Percentiles rank a stretch among this genome's conserved stretches.
These are phyloP conservation scores for Drosophila persimilis DNA, from an alignment of 1,140 invertebrate species.

Conservation along the genomic window DNA sequence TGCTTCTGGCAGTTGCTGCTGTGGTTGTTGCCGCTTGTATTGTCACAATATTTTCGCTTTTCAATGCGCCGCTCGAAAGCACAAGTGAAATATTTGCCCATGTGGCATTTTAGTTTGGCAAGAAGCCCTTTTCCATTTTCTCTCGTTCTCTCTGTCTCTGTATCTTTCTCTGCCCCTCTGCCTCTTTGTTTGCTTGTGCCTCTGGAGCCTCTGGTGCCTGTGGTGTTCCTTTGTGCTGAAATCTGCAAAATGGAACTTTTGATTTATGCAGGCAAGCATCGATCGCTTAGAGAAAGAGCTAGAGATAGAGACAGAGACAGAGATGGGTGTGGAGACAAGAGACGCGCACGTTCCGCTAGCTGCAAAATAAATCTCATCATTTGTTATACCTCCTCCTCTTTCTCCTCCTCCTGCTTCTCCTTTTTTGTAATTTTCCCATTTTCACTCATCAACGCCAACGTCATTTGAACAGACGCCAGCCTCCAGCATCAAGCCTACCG, in stretches of 20 bases:
- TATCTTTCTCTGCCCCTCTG: neutral
- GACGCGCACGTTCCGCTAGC: neutral
- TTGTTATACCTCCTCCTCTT: conserved; percentile 57
- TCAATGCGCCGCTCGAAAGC: conserved; percentile 76
- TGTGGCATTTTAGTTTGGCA: conserved; percentile 73
- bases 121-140: conserved; percentile 37
- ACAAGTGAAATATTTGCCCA: conserved; percentile 79
- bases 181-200: neutral
- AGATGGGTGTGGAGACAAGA: neutral
- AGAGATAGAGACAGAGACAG: neutral
- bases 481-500: neutral
- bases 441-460: conserved; percentile 67
- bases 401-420: conserved; percentile 17
- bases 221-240: conserved; percentile 41
- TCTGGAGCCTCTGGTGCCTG: conserved; percentile 8
- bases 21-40: conserved; percentile 52
- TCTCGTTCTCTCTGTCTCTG: neutral
- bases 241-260: conserved; percentile 68
- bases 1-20: conserved; percentile 24
- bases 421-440: conserved; percentile 69
- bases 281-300: conserved; percentile 29
- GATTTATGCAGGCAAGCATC: conserved; percentile 67
- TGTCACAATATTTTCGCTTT: conserved; percentile 82
- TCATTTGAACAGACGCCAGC: conserved; percentile 16
- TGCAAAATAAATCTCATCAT: conserved; percentile 63